phyloP scores from a whole-genome alignment of 35 echinoderm and acorn worm species.

The Ophiothrix spiculata region DNA sequence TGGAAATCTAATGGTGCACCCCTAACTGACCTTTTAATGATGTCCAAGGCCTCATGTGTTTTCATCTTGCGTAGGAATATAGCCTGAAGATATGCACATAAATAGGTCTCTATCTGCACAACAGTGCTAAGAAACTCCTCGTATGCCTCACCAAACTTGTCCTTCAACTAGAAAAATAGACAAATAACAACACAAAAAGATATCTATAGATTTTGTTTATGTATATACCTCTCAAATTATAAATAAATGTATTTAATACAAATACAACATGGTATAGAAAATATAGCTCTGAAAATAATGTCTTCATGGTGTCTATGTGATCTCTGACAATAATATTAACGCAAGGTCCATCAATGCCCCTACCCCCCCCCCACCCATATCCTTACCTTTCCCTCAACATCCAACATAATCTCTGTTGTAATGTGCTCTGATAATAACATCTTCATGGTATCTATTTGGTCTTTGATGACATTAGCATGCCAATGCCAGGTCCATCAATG shows the following conservation, averaged over 20 bases:
- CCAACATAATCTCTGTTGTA: slow-evolving; percentile 81
- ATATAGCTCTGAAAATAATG: slow-evolving; percentile 59
- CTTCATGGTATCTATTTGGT: slow-evolving; percentile 84
- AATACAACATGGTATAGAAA: too few relatives aligned
- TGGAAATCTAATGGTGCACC: too few relatives aligned
- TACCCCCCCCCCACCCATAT: too few relatives aligned
- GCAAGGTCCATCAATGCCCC: too few relatives aligned
- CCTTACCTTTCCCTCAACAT: slow-evolving; percentile 68
- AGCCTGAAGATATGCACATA: slow-evolving; percentile 89
- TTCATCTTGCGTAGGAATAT: slow-evolving; percentile 91
- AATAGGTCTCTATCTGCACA: slow-evolving; percentile 81
- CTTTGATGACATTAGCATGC: slow-evolving; percentile 66
- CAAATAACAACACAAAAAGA: too few relatives aligned
- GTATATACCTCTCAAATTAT: too few relatives aligned
- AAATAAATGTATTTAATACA: too few relatives aligned
- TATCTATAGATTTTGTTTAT: too few relatives aligned
- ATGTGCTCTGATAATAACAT: slow-evolving; percentile 68
- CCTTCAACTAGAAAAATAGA: slow-evolving; percentile 40
- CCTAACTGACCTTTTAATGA: slow-evolving; percentile 69
- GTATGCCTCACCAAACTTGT: slow-evolving; percentile 73
- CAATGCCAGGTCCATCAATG: slow-evolving; percentile 89
- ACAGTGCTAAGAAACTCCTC: slow-evolving; percentile 80
- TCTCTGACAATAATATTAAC: too few relatives aligned
- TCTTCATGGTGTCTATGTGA: slow-evolving; percentile 79
- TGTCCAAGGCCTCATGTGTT: slow-evolving; percentile 75